Conservation (phyloP, 2,797 vertebrate species). For the Tangara arthus region DNA sequence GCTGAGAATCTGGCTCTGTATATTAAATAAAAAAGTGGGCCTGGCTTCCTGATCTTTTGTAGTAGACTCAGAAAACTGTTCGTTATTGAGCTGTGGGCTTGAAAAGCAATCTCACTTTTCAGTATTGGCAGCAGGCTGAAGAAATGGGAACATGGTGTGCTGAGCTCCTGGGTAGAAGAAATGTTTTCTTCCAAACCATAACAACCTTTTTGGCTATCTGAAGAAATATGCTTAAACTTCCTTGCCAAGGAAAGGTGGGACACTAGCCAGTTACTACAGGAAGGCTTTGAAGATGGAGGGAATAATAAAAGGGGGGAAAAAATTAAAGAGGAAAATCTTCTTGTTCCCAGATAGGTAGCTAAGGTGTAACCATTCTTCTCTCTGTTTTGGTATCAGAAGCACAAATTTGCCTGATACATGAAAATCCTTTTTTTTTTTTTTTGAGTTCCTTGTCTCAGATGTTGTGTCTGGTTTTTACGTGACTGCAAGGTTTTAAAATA, state of each 20-base stretch:
- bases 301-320: background rate
- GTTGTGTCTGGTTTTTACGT: background rate
- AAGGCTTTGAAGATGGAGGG: conserved; percentile 52
- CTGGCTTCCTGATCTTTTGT: conserved; percentile 52
- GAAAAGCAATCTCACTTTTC: conserved; percentile 48
- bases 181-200: conserved; percentile 59
- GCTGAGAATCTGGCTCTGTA: conserved; percentile 33
- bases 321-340: conserved; percentile 5
- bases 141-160: conserved; percentile 58
- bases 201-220: conserved; percentile 52
- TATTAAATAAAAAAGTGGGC: conserved; percentile 24
- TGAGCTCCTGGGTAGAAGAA: conserved; percentile 51
- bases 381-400: background rate
- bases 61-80: conserved; percentile 34
- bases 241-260: conserved; percentile 42
- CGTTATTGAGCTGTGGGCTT: conserved; percentile 20
- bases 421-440: background rate
- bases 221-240: conserved; percentile 49
- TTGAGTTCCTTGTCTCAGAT: background rate
- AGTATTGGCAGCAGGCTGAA: conserved; percentile 42
- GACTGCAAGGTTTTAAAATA: background rate
- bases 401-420: background rate
- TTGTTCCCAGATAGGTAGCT: background rate
- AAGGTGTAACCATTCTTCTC: background rate
- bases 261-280: conserved; percentile 51